Percentiles rank a stretch among this genome's conserved stretches.
These are phyloP conservation scores for Leptopilina drosophilae DNA, from an alignment of 2,888 invertebrate species.

Conservation along the genomic window DNA sequence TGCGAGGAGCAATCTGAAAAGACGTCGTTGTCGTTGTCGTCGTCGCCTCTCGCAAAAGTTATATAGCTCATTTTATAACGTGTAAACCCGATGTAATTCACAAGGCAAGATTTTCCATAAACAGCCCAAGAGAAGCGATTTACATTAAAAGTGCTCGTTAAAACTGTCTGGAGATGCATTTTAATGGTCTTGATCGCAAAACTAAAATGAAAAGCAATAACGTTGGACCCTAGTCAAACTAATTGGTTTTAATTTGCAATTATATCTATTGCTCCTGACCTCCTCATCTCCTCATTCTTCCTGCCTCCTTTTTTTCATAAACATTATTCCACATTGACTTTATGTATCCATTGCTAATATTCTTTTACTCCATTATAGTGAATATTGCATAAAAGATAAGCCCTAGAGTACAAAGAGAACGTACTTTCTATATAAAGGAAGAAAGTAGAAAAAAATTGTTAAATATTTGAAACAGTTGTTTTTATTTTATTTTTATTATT, in stretches of 20 bases:
- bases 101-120: conserved; percentile 45
- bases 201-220: conserved; percentile 17
- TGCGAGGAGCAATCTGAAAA: conserved; percentile 31
- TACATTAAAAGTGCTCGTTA: conserved; percentile 50
- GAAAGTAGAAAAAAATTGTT: background rate
- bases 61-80: conserved; percentile 60
- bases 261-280: background rate
- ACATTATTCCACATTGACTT: background rate
- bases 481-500: too few relatives aligned
- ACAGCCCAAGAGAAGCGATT: conserved; percentile 48
- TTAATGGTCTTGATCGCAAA: conserved; percentile 13
- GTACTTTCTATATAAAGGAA: too few relatives aligned
- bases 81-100: conserved; percentile 58
- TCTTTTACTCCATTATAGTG: background rate
- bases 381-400: background rate
- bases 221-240: background rate
- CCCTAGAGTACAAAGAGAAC: too few relatives aligned
- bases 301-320: too few relatives aligned
- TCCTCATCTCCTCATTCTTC: background rate
- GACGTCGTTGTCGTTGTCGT: background rate
- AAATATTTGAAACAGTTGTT: too few relatives aligned
- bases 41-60: conserved; percentile 32
- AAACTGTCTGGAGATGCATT: conserved; percentile 25
- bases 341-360: background rate
- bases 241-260: conserved; percentile 16